These are phyloP conservation scores for Galago senegalensis DNA, from an alignment of 2,797 vertebrate genomes.

Conservation along the genomic window DNA sequence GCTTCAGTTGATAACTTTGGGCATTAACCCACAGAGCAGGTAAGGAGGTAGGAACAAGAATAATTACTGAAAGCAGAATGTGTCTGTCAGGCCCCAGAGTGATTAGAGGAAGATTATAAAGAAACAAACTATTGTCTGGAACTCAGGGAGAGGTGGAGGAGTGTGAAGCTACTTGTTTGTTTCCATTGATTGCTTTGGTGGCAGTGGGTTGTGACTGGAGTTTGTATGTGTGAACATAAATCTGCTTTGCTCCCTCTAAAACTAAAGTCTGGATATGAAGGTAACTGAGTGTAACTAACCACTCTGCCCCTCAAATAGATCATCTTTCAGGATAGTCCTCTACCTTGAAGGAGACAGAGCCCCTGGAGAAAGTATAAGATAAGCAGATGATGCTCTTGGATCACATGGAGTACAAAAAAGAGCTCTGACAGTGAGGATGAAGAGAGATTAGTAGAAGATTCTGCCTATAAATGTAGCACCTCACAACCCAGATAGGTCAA, in stretches of 20 bases:
- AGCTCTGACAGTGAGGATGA: neutral
- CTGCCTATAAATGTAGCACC: neutral
- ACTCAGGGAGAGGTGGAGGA: neutral
- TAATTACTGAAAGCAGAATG: neutral
- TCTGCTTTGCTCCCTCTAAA: neutral
- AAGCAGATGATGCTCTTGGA: neutral
- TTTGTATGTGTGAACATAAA: neutral
- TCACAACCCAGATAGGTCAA: neutral
- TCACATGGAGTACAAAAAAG: too few species aligned
- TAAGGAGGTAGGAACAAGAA: neutral
- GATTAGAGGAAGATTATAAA: neutral
- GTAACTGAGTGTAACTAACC: neutral
- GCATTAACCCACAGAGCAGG: neutral
- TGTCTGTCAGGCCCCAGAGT: neutral
- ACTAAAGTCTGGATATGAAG: neutral
- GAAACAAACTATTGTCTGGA: neutral
- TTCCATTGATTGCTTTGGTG: neutral
- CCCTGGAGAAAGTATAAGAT: neutral
- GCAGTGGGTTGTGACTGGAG: neutral
- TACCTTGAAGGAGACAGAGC: neutral
- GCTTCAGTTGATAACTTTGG: neutral
- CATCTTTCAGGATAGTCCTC: neutral
- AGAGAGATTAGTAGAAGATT: neutral
- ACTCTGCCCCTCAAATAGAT: neutral
- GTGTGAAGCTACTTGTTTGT: neutral